Conservation (phyloP, 2,113 vertebrate species). For the Plestiodon gilberti region DNA sequence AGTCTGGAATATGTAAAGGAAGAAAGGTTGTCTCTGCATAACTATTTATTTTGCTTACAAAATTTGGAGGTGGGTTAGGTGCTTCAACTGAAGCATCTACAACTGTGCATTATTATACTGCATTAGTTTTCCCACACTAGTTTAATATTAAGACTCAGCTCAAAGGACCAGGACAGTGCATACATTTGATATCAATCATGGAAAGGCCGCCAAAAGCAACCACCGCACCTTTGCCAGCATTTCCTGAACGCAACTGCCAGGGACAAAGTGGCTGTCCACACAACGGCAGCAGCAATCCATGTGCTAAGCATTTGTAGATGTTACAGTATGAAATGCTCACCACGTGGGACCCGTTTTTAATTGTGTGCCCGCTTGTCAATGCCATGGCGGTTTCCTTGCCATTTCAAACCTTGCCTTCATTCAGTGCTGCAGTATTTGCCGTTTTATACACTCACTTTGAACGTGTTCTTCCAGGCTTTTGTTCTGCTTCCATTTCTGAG, state of each 20-base stretch:
- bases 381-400: background rate
- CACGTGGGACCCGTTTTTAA: too few relatives aligned
- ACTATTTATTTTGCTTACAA: slow-evolving; percentile 12
- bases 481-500: background rate
- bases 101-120: background rate
- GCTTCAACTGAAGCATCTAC: background rate
- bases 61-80: background rate
- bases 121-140: rapidly evolving
- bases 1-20: slow-evolving; percentile 27
- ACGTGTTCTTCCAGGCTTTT: slow-evolving; percentile 27
- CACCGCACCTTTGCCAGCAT: background rate
- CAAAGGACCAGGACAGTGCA: background rate
- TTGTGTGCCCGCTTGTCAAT: too few relatives aligned
- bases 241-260: background rate
- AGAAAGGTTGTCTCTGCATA: background rate
- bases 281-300: background rate
- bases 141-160: background rate
- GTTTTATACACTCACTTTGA: slow-evolving; percentile 51
- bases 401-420: slow-evolving; percentile 39
- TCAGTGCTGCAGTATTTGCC: slow-evolving; percentile 43
- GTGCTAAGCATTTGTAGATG: background rate
- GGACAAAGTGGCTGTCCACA: background rate
- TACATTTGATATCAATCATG: background rate
- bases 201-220: background rate
- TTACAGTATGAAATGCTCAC: background rate